Base-by-base conservation (phyloP, 1,140 invertebrate genomes). In the Drosophila sulfurigaster region DNA sequence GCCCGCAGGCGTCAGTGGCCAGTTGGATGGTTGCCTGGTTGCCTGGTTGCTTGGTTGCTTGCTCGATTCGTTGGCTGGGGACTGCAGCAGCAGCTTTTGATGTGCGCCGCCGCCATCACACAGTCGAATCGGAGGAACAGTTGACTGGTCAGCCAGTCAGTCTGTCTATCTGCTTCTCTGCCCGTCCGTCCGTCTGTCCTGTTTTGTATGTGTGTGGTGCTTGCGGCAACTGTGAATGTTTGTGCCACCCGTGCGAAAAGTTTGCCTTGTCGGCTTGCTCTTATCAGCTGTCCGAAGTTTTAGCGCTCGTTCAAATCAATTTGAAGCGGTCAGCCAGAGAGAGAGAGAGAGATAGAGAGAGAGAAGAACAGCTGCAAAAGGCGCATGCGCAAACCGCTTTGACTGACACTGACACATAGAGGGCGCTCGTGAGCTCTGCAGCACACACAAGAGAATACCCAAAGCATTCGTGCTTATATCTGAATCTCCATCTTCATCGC, bases 221-320 rank as follows among this genome's bases (percentile, higher is more conserved):
- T 38, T 54, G 28, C 49, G 3, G 10, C 38, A 30, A 28, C 43
- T 66, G 60, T 62, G 72, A 35, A 57, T 75, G 68, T 66, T 38
- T 63, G 68, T 58, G 74, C 74, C 74, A 76, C 74, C 74, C 74
- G 74, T 76, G 74, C 74, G 74, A 76, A 76, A 75, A 52, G 35
- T 72, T 76, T 72, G 68, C 54, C 74, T 85, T 85, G 78, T 73
- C 78, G 81, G 78, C 66, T 66, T 5, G 60, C 81, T 73, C 85
- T 87, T 87, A 87, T 89, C 83, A 87, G 83, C 85, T 76, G 80
- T 83, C 85, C 73, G 43, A 82, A 87, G 79, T 73, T 81, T 87
- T 71, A 71, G 71, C 80, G 83, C 66, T 78, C 85, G 79, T 75
- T 83, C 77, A 87, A 87, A 87, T 87, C 85, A 87, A 87, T 87